Conservation (phyloP, 2,113 vertebrate species). For the Gymnogyps californianus region DNA sequence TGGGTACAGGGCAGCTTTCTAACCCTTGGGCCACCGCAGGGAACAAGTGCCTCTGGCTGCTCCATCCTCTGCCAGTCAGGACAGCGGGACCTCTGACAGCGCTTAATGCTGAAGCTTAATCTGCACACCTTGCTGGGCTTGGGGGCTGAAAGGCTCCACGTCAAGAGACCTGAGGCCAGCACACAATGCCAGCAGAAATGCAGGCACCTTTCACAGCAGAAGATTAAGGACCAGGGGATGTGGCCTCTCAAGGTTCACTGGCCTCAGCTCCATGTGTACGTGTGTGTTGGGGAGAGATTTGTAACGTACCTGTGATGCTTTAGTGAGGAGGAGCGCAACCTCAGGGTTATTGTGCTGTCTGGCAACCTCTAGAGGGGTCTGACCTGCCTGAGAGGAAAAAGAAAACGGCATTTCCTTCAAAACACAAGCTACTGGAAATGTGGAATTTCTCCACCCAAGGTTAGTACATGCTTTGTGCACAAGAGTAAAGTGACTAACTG, state of each 20-base stretch:
- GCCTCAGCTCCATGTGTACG: not conserved
- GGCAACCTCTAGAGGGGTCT: conserved; percentile 89
- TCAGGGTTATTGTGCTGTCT: conserved; percentile 90
- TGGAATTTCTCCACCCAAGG: not conserved
- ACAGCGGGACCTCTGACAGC: not conserved
- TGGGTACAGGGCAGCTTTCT: not conserved
- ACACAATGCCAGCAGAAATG: not conserved
- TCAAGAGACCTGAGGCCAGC: not conserved
- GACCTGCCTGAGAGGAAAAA: conserved; percentile 78
- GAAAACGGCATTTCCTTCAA: not conserved
- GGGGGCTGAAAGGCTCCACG: not conserved
- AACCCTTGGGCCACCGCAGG: not conserved
- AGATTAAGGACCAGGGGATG: not conserved
- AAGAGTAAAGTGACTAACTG: not conserved
- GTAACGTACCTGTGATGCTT: conserved; percentile 87
- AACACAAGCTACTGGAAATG: not conserved
- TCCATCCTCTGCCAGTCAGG: not conserved
- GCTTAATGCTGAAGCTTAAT: not conserved
- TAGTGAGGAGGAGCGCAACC: conserved; percentile 91
- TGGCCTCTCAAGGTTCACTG: not conserved
- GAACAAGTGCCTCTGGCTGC: not conserved
- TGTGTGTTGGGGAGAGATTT: not conserved
- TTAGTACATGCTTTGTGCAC: not conserved
- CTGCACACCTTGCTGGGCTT: not conserved
- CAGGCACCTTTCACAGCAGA: not conserved